These are phyloP conservation scores for Brachynemurus nebulosus DNA, from an alignment of 2,888 invertebrate genomes.

Conservation along the genomic window DNA sequence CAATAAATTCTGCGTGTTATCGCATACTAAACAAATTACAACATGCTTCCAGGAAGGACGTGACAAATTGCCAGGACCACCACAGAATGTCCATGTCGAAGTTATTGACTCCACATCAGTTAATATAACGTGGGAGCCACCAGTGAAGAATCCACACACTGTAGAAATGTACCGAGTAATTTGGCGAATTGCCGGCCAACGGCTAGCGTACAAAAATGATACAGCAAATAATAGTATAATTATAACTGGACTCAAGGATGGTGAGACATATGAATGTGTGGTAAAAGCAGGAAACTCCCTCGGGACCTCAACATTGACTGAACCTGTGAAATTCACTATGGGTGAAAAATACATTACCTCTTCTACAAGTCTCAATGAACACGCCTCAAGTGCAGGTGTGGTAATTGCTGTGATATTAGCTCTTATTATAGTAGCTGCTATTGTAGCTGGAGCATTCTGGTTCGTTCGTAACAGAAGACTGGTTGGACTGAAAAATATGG, in stretches of 20 bases:
- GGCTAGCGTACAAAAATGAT: constrained; percentile 50
- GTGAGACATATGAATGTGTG: constrained; percentile 62
- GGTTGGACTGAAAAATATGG: constrained; percentile 50
- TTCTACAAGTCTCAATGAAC: constrained; percentile 42
- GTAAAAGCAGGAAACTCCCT: constrained; percentile 69
- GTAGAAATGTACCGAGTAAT: constrained; percentile 74
- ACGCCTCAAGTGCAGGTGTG: constrained; percentile 41
- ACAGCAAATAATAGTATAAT: constrained; percentile 56
- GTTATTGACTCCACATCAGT: constrained; percentile 43
- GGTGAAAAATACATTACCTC: constrained; percentile 59
- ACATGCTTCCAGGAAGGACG: constrained; percentile 71
- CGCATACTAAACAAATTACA: constrained; percentile 58
- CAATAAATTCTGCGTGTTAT: constrained; percentile 51
- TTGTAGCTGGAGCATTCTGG: constrained; percentile 45
- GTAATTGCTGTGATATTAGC: constrained; percentile 50
- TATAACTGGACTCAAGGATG: constrained; percentile 56
- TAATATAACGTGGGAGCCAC: constrained; percentile 58
- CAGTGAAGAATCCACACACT: constrained; percentile 65
- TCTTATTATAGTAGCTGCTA: constrained; percentile 43
- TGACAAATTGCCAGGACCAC: constrained; percentile 68
- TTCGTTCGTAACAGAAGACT: constrained; percentile 48
- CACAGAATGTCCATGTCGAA: constrained; percentile 45
- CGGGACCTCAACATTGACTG: constrained; percentile 63
- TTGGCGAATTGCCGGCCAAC: constrained; percentile 49
- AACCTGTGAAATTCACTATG: constrained; percentile 59